Evolutionary conservation across 2,797 vertebrate genomes (phyloP), one percentile per base, ranked within the genome.

Genomic region (Lacerta agilis): DNA sequence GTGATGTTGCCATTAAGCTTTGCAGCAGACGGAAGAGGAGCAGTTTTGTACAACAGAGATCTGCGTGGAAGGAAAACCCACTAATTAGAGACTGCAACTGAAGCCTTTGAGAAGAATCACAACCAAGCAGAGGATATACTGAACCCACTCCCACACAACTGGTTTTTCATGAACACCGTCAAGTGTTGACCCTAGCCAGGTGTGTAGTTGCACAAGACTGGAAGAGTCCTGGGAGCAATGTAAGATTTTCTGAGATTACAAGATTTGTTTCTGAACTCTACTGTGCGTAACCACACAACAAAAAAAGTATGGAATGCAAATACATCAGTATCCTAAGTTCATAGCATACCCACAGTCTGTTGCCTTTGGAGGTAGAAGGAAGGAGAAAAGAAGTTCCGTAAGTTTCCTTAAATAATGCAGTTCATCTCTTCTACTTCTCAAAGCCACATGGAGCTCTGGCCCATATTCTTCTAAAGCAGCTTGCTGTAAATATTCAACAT

Each of bases 341-440:
- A 88, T 92, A 94, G 90, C 87, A 90, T 96, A 99, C 99, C 98
- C 98, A 98, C 98, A 99, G 86, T 99, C 98, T 13, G 98, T 98
- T 72, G 98, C 97, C 94, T 98, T 99, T 15, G 98, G 98, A 29
- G 98, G 99, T 94, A 99, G 97, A 94, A 99, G 97, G 89, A 97
- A 98, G 33, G 98, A 97, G 86, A 99, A 98, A 80, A 99, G 98
- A 93, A 98, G 97, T 94, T 99, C 98, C 0, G 98, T 98, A 91
- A 99, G 97, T 89, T 97, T 98, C 91, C 98, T 96, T 93, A 99
- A 97, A 95, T 99, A 99, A 3, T 97, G 96, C 91, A 99, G 97
- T 95, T 99, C 99, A 90, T 98, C 98, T 89, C 95, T 97, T 20
- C 98, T 97, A 93, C 97, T 98, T 93, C 96, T 97, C 94, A 99